Evolutionary conservation across 92 coral and sea anemone species (phyloP).

Genomic region (Scolanthus callimorphus): DNA sequence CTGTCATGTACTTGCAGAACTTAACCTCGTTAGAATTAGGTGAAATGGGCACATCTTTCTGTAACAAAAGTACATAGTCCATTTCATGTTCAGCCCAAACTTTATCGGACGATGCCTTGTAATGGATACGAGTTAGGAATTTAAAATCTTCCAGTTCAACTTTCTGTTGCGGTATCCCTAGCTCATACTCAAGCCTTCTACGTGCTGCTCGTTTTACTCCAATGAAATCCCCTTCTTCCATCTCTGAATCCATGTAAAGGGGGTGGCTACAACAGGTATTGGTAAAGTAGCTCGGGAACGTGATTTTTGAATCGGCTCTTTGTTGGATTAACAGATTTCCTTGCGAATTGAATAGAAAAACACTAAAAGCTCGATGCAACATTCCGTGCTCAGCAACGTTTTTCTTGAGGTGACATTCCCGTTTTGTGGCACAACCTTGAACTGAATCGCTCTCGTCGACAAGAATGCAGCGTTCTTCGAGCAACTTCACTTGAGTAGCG

Average conservation of each 20-base stretch:
- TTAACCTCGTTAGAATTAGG: conserved; percentile 84
- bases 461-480: conserved; percentile 79
- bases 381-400: conserved; percentile 80
- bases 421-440: conserved; percentile 77
- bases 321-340: conserved; percentile 81
- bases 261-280: conserved; percentile 98
- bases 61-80: conserved; percentile 81
- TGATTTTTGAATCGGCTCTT: conserved; percentile 83
- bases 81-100: conserved; percentile 96
- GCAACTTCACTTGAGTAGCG: conserved; percentile 58
- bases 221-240: conserved; percentile 56
- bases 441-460: conserved; percentile 76
- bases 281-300: conserved; percentile 81
- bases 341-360: conserved; percentile 74
- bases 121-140: conserved; percentile 79
- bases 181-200: conserved; percentile 77
- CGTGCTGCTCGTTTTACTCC: conserved; percentile 89
- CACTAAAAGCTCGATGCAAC: conserved; percentile 97
- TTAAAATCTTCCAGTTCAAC: conserved; percentile 68
- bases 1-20: conserved; percentile 70
- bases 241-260: conserved; percentile 49
- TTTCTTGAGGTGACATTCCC: conserved; percentile 80
- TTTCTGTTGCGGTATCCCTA: conserved; percentile 68
- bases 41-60: conserved; percentile 56
- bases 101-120: conserved; percentile 84